Conservation (phyloP, 1,140 invertebrate genomes). For the Batillaria attramentaria region DNA sequence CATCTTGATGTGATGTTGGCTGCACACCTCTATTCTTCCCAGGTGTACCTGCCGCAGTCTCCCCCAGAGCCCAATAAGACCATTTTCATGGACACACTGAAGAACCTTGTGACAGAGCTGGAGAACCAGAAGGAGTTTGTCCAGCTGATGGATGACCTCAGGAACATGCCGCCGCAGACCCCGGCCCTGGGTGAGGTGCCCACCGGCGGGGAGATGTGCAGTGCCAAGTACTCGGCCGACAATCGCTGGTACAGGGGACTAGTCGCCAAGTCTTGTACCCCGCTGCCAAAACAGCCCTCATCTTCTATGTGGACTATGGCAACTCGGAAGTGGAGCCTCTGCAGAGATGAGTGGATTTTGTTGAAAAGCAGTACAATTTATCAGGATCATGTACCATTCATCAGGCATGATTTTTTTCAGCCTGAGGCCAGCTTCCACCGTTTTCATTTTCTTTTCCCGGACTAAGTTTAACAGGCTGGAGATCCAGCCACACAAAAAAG, state of each 20-base stretch:
- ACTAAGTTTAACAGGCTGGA: no score
- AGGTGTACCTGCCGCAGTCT: conserved; percentile 45
- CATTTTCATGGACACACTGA: conserved; percentile 31
- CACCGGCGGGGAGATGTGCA: conserved; percentile 38
- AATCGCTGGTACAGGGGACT: conserved; percentile 50
- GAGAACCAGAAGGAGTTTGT: conserved; percentile 24
- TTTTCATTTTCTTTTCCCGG: no score
- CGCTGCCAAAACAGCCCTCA: conserved; percentile 8
- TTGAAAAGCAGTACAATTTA: no score
- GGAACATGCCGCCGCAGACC: conserved; percentile 26
- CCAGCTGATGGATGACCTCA: conserved; percentile 33
- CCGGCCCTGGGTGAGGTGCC: conserved; percentile 21
- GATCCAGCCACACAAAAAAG: no score
- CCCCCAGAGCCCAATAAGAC: conserved; percentile 19
- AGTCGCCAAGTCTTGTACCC: conserved; percentile 33
- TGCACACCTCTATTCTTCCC: neutral
- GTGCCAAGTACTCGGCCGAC: conserved; percentile 39
- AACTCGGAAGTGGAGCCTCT: conserved; percentile 39
- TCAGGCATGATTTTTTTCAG: no score
- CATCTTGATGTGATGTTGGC: no score
- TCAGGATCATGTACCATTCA: no score
- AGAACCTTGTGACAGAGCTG: conserved; percentile 30
- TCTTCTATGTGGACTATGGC: conserved; percentile 52
- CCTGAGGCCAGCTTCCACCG: no score
- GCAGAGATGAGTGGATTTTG: conserved; percentile 42